phyloP scores from a whole-genome alignment of 2,113 vertebrate species.

The Pachycephala philippinensis region DNA sequence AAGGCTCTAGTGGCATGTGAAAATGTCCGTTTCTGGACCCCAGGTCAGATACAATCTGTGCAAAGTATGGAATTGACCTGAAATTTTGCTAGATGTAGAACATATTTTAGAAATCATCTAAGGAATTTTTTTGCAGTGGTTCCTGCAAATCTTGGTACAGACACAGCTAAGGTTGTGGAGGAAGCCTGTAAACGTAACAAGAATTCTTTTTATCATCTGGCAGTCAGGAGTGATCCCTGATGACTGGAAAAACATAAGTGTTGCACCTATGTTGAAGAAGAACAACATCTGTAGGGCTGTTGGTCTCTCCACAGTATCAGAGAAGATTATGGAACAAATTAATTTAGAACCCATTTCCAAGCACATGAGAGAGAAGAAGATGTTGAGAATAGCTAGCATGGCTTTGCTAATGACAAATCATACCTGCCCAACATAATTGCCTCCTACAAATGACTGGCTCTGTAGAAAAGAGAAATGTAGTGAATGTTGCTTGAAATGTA shows the following conservation, averaged over 20 bases:
- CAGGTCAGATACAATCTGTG: not conserved
- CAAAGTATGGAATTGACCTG: not conserved
- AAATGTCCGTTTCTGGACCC: not conserved
- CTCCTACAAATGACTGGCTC: not conserved
- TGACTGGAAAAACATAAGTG: not conserved
- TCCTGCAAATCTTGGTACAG: not conserved
- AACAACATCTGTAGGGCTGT: not conserved
- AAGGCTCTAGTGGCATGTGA: not conserved
- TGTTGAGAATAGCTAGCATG: not conserved
- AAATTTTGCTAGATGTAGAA: not conserved
- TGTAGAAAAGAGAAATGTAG: not conserved
- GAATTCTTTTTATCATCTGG: not conserved
- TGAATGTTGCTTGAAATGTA: not conserved
- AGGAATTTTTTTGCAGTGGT: not conserved
- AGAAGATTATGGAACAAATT: not conserved
- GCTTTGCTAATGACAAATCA: not conserved
- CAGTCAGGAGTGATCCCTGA: not conserved
- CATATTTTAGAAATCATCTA: not conserved
- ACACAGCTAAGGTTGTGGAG: not conserved
- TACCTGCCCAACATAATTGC: not conserved
- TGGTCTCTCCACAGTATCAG: not conserved
- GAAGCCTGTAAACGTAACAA: not conserved
- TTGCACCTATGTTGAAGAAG: not conserved
- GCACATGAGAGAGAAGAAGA: not conserved
- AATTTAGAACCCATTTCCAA: not conserved